Evolutionary conservation across 2,113 vertebrate species (phyloP).

Genomic region (Malurus cyaneus): DNA sequence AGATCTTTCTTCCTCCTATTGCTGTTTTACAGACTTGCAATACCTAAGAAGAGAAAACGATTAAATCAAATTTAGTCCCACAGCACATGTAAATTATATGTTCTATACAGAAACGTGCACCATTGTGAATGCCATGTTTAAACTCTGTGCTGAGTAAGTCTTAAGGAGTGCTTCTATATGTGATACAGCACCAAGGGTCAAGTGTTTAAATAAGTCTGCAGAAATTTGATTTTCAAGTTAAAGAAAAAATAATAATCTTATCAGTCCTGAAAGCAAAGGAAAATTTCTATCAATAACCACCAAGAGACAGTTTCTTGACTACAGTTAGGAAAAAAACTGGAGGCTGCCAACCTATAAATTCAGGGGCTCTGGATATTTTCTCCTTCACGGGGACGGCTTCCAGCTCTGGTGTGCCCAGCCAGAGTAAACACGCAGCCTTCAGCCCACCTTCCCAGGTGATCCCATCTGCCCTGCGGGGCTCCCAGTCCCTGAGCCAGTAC

Average conservation of each 20-base stretch:
- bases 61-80: background rate
- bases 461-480: accelerated
- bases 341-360: background rate
- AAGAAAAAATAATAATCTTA: background rate
- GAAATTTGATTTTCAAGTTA: background rate
- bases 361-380: constrained; percentile 20
- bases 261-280: background rate
- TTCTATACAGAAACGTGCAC: background rate
- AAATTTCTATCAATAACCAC: background rate
- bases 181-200: background rate
- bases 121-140: background rate
- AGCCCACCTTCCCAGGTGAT: constrained; percentile 5
- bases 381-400: background rate
- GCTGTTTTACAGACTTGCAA: background rate
- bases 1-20: background rate
- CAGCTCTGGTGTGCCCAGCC: background rate
- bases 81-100: background rate
- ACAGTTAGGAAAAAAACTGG: background rate
- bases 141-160: background rate
- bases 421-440: background rate
- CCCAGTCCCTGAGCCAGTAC: background rate
- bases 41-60: background rate
- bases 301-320: background rate
- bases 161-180: background rate
- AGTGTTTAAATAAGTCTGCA: background rate